These are phyloP conservation scores for Pipa parva DNA, from an alignment of 2,113 vertebrate genomes.

Conservation along the genomic window DNA sequence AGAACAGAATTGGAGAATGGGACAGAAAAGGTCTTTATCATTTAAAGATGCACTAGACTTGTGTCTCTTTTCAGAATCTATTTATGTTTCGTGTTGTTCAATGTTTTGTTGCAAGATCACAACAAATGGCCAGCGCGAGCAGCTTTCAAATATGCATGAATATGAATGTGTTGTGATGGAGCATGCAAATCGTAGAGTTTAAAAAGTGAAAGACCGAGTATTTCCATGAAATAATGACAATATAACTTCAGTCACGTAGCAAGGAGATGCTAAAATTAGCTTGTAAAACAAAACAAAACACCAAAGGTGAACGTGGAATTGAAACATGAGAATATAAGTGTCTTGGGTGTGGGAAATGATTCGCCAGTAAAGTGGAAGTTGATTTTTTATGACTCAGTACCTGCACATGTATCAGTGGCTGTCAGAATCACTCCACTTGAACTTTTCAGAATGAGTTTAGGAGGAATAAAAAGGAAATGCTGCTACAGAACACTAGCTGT, in stretches of 20 bases:
- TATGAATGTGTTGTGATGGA: neutral
- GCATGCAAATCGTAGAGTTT: neutral
- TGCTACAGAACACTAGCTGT: slow-evolving; percentile 38
- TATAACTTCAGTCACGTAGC: slow-evolving; percentile 32
- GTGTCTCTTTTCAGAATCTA: no score
- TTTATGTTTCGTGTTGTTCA: no score
- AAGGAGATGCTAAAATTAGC: slow-evolving; percentile 18
- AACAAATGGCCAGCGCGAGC: no score
- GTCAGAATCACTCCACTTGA: slow-evolving; percentile 18
- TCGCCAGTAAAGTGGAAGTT: slow-evolving; percentile 33
- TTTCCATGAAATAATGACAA: slow-evolving; percentile 18
- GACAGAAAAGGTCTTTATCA: no score
- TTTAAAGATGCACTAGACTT: no score
- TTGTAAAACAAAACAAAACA: neutral
- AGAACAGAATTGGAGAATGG: no score
- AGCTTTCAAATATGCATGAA: neutral
- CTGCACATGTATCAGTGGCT: neutral
- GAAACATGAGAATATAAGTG: slow-evolving; percentile 44
- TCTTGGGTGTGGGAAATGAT: slow-evolving; percentile 38
- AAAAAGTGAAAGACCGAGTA: no score
- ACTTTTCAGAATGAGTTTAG: slow-evolving; percentile 27
- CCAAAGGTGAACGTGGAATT: slow-evolving; percentile 44
- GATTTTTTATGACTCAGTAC: slow-evolving; percentile 30
- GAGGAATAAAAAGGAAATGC: slow-evolving; percentile 47
- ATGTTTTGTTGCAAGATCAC: no score